Evolutionary conservation across 2,888 invertebrate species (phyloP), one percentile per base, ranked within the genome.

Genomic region (Lagria hirta): DNA sequence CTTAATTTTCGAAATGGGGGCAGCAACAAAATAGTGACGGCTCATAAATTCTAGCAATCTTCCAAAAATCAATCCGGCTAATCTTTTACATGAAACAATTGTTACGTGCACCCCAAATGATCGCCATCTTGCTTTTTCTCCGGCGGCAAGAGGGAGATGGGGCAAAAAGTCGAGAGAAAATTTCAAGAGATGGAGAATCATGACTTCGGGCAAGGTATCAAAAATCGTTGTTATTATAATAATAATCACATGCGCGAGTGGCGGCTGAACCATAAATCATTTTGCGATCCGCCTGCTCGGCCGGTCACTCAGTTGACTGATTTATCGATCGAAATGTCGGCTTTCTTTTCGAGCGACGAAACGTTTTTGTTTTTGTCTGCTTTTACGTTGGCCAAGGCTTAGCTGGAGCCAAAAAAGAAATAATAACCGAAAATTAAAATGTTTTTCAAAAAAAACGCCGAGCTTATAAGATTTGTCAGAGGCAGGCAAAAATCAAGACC

Each of bases 241-340:
- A 70, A 67, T 68, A 69, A 71, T 70, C 67, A 68, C 66, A 70
- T 68, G 68, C 66, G 64, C 67, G 66, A 69, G 66, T 68, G 68
- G 66, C 64, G 63, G 64, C 60, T 61, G 53, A 59, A 51, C 52
- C 49, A 65, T 71, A 71, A 71, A 71, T 71, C 71, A 70, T 70
- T 57, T 61, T 60, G 60, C 65, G 65, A 65, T 69, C 66, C 69
- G 70, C 69, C 69, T 62, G 65, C 58, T 63, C 58, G 61, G 59
- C 59, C 65, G 69, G 68, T 66, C 69, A 68, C 62, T 66, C 66
- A 63, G 55, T 60, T 68, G 69, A 68, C 70, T 71, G 70, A 71
- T 71, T 70, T 70, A 71, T 71, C 67, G 69, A 64, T 62, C 56
- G 52, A 62, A 64, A 57, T 65, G 64, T 61, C 64, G 65, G 64